Evolutionary conservation across 1,140 invertebrate genomes (phyloP).

Genomic region (Neodiprion lecontei): DNA sequence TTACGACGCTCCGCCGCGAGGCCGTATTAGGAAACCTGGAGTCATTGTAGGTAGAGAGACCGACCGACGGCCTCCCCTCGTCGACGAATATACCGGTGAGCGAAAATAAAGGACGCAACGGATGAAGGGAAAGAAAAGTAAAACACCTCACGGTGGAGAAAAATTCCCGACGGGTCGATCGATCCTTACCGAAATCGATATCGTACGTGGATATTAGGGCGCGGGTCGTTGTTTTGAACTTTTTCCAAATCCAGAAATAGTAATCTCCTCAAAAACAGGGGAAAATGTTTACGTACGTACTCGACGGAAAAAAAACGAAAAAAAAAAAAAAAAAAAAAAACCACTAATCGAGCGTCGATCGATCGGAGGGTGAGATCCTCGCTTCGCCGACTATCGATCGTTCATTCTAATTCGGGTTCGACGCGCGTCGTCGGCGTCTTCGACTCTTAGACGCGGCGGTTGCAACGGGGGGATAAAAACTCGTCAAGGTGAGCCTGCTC

Average conservation of each 20-base stretch:
- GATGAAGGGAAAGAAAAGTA: conserved; percentile 25
- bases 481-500: conserved; percentile 48
- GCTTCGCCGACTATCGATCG: too few relatives aligned
- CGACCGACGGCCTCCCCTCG: conserved; percentile 22
- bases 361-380: too few relatives aligned
- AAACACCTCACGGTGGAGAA: conserved; percentile 10
- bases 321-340: too few relatives aligned
- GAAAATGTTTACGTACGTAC: neutral
- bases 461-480: conserved; percentile 37
- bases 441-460: too few relatives aligned
- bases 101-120: conserved; percentile 26
- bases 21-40: conserved; percentile 57
- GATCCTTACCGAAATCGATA: conserved; percentile 22
- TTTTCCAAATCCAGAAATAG: neutral
- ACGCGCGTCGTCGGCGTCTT: too few relatives aligned
- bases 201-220: neutral
- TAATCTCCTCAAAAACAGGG: neutral
- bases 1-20: conserved; percentile 27
- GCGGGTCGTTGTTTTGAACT: neutral
- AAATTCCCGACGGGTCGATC: conserved; percentile 22
- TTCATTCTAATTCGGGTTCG: too few relatives aligned
- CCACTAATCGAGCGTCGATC: too few relatives aligned
- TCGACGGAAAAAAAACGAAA: too few relatives aligned
- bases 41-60: conserved; percentile 43
- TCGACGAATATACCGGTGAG: conserved; percentile 29